Base-by-base conservation (phyloP, 2,797 vertebrate genomes). In the Holocentrus rufus region DNA sequence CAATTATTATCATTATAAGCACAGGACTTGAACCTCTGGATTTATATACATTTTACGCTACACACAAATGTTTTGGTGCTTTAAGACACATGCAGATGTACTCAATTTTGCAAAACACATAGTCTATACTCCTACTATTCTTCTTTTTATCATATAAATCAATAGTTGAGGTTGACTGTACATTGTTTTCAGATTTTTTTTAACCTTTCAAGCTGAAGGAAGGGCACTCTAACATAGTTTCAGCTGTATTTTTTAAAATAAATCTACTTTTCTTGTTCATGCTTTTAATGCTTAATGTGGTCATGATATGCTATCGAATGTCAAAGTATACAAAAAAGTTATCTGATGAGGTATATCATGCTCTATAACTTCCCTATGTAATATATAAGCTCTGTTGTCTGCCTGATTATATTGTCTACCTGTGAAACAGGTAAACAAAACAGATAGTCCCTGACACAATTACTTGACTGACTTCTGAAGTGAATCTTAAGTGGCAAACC, bases 401-500 rank as follows among this genome's bases (percentile, higher is more conserved):
- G 31, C 17, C 42, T 58, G 61, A 69, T 52, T 79, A 70, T 72
- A 31, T 31, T 31, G 30, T 31, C 30, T 31, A 31, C 30, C 30
- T 74, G 61, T 62, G 46, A 69, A 80, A 64, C n/a, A 66, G 68
- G 77, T 76, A 76, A 74, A 82, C 65, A 27, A 69, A 65, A 50
- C 36, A 55, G 17, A 69, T 79, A 44, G 22, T 7, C 77, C 70
- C 70, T 72, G 79, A 83, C 54, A 46, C 47, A 62, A 80, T 87
- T 88, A 82, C 61, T 82, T 80, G 80, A 80, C 81, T 80, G 77
- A 87, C 74, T 83, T 76, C 63, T 71, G 76, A 86, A 82, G 80
- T 84, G 79, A 85, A 87, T 82, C 73, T 64, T 85, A 85, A 87
- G 82, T 76, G 81, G 77, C 72, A 85, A 82, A 85, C 76, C 75